Evolutionary conservation across 2,113 vertebrate genomes (phyloP), one percentile per base, ranked within the genome.

Genomic region (Hydrochoerus hydrochaeris): DNA sequence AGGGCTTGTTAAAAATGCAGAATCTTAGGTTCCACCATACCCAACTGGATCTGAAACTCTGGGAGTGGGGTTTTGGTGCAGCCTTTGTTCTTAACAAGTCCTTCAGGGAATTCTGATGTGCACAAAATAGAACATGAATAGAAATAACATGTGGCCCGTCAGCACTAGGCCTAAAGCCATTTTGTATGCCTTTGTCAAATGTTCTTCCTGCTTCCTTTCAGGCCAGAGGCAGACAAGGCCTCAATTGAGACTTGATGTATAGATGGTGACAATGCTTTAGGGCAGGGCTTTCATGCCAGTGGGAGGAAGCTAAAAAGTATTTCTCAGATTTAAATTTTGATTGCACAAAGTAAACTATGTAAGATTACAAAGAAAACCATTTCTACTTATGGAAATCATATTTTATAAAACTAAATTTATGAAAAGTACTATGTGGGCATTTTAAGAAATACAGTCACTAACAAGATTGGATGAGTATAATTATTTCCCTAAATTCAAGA

Each of bases 381-480:
- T 88, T 93, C 28, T 30, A 88, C 69, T 58, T 54, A 77, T 83
- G 52, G 86, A 90, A 63, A n/a, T 73, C 49, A 1, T 83, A 86
- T 71, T 86, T 77, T 77, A 75, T 9, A 82, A 62, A 85, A 73
- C 22, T 12, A 57, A 81, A 44, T 30, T 24, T 95, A 65, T 75
- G 35, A 85, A 62, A 52, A 85, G 32, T 32, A 46, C 11, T 65
- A 4, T 32, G 52, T 58, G 16, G 30, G 90, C 32, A 86, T 90
- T 90, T 71, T 93, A 73, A 85, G 52, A 41, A 92, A 91, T 88
- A 2, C 28, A 88, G 92, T 95, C 54, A 65, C 60, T 89, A 87
- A n/a, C 13, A 91, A 88, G 52, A 93, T 65, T 62, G 88, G 46
- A 28, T 75, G 44, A 49, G 22, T 58, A 28, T 71, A 60, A 46